phyloP scores from a whole-genome alignment of 2,797 vertebrate species.

The Anniella stebbinsi region DNA sequence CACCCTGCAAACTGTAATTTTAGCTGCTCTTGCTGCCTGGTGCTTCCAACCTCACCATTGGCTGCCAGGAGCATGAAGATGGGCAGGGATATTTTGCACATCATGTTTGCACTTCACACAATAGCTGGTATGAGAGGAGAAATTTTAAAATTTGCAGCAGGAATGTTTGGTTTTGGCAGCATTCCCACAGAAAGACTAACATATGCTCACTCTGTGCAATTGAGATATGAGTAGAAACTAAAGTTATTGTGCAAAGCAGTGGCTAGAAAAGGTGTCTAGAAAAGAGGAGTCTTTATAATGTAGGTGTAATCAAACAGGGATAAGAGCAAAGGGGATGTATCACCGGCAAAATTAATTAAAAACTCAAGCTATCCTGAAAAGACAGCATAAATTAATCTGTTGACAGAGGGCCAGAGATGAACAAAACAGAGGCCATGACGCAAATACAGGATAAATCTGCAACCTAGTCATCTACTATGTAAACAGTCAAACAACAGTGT shows the following conservation, averaged over 20 bases:
- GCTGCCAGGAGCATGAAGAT: not conserved
- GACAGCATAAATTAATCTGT: conserved; percentile 2
- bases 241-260: not conserved
- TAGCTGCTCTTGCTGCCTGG: not conserved
- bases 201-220: not conserved
- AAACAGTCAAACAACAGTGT: not conserved
- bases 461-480: not conserved
- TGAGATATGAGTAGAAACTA: conserved; percentile 6
- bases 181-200: not conserved
- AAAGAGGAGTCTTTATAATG: not conserved
- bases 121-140: too few relatives aligned
- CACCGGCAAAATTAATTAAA: not conserved
- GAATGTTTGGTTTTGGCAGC: not conserved
- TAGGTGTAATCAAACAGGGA: conserved; percentile 3
- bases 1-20: not conserved
- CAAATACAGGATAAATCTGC: not conserved
- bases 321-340: not conserved
- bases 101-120: not conserved
- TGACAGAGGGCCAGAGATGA: not conserved
- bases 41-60: not conserved
- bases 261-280: not conserved
- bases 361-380: conserved; percentile 31
- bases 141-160: not conserved
- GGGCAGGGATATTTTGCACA: not conserved
- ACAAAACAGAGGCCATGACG: not conserved